Conservation (phyloP, 2,113 vertebrate species). For the Nesospiza acunhae region DNA sequence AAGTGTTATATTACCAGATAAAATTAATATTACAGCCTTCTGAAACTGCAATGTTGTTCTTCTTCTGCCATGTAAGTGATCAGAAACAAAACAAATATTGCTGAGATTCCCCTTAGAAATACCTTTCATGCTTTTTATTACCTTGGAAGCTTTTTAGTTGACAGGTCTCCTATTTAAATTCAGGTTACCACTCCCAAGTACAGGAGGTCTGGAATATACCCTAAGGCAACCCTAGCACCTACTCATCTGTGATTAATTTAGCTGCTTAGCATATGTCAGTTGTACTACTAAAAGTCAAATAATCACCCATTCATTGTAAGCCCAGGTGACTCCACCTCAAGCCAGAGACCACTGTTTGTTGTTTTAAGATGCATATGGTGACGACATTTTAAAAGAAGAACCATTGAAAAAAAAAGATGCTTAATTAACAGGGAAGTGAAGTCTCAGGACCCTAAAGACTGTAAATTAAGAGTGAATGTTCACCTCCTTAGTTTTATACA, state of each 20-base stretch:
- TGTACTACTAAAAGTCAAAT: neutral
- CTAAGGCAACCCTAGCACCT: neutral
- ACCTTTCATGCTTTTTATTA: neutral
- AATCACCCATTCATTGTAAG: neutral
- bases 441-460: neutral
- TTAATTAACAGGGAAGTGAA: neutral
- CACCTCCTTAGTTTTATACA: neutral
- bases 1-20: neutral
- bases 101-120: neutral
- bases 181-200: neutral
- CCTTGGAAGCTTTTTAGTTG: neutral
- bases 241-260: neutral
- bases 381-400: neutral
- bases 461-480: neutral
- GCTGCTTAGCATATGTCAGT: neutral
- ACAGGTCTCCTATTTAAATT: slow-evolving; percentile 3
- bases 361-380: neutral
- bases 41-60: neutral
- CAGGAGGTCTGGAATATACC: neutral
- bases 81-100: neutral
- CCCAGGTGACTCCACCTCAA: neutral
- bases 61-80: neutral
- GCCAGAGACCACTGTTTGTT: neutral
- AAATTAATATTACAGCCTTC: neutral
- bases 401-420: neutral